Base-by-base conservation (phyloP, 2,888 invertebrate genomes). In the Bursaphelenchus okinawaensis region DNA sequence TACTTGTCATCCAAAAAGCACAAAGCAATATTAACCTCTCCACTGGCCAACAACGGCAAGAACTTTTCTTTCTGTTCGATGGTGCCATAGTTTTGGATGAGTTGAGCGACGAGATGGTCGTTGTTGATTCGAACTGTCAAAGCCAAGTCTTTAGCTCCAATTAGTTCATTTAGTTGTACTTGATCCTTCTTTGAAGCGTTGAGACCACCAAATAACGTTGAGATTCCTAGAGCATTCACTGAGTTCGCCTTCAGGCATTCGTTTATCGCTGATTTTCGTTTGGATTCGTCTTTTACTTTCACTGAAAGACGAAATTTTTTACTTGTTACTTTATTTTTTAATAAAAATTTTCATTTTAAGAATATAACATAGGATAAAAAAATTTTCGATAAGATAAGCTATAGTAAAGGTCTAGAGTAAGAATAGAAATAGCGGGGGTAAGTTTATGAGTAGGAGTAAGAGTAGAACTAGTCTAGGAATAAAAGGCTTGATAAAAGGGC, bases 111-210 rank as follows among this genome's bases (percentile, higher is more conserved):
- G 26, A 62, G 27, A n/a, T 62, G 62, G 27, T 27, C 62, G 16
- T 6, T 20, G 8, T 60, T 23, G n/a, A 63, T 64, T 12, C 27
- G 28, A 23, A 65, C n/a, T 20, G 64, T 65, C 29, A 51, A n/a
- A 3, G 68, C 65, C 24, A 70, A 50, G 28, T 71, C 68, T n/a
- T 55, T 27, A 16, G 22, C 28, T 28, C 66, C 71, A 16, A 72
- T 52, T 12, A 59, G 73, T 70, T 81, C 81, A 55, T 72, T 72
- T 27, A 81, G 65, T 40, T 70, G 70, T 24, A 74, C 64, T 29
- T 73, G 51, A 63, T 80, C 79, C 40, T 40, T 40, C n/a, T n/a
- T 40, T 12, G 40, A 40, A n/a, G 40, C 40, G n/a, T 40, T 40
- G 12, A 40, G n/a, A 16, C 40, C 40, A 12, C 40, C 40, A 6